A percentile compares a stretch with the other conserved stretches of the same genome.
Conservation (phyloP, 2,888 invertebrate genomes). For the Corbicula japonica region DNA sequence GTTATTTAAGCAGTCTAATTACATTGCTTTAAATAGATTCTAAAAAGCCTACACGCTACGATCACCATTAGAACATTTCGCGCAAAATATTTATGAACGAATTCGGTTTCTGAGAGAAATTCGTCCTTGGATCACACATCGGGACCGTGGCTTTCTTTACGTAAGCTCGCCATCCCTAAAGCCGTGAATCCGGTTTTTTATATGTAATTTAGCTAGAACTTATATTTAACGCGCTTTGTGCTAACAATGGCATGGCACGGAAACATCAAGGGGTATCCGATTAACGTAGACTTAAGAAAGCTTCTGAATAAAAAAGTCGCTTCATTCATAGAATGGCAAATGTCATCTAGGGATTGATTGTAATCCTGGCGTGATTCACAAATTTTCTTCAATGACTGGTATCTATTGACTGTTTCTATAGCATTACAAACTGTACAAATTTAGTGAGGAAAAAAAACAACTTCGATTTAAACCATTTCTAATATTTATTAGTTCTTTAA, state of each 20-base stretch:
- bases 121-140: too few relatives aligned
- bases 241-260: neutral
- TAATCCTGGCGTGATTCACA: neutral
- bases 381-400: neutral
- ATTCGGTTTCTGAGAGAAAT: too few relatives aligned
- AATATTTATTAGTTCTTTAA: too few relatives aligned
- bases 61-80: too few relatives aligned
- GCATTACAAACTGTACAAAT: neutral
- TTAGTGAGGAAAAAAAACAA: neutral
- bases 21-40: too few relatives aligned
- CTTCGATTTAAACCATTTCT: neutral
- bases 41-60: too few relatives aligned
- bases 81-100: too few relatives aligned
- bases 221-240: neutral
- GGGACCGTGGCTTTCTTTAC: too few relatives aligned
- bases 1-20: too few relatives aligned
- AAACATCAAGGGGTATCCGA: neutral
- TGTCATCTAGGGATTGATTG: too few relatives aligned
- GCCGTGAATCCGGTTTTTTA: neutral
- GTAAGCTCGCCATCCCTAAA: slow-evolving; percentile 2
- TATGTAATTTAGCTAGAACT: slow-evolving; percentile 13
- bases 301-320: neutral
- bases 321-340: slow-evolving; percentile 4
- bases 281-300: neutral
- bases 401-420: neutral